Percentiles rank a stretch among this genome's conserved stretches.
phyloP scores from a whole-genome alignment of 2,113 vertebrate genomes.

The Cyprinus carpio region DNA sequence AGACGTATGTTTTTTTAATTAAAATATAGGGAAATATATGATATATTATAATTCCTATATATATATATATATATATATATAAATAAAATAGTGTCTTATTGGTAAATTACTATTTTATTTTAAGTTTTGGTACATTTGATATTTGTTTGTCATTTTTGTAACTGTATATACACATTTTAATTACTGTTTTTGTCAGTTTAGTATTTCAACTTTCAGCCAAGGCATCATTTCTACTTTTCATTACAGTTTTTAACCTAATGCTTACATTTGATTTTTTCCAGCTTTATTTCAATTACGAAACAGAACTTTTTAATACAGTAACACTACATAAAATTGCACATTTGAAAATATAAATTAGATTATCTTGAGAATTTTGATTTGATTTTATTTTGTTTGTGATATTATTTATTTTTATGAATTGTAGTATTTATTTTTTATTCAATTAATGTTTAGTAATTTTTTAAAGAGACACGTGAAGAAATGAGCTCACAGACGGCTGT shows the following conservation, averaged over 20 bases:
- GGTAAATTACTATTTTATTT: not conserved
- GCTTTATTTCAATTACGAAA: not conserved
- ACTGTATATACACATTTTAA: not conserved
- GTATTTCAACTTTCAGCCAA: not conserved
- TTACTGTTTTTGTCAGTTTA: not conserved
- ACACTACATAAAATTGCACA: not conserved
- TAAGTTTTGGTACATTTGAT: not conserved
- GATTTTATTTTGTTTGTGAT: no score
- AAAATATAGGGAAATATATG: no score
- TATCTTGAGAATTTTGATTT: no score
- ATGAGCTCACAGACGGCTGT: constrained; percentile 35
- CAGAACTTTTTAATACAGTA: not conserved
- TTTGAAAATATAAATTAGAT: not conserved
- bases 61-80: no score
- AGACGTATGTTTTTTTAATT: no score
- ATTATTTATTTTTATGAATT: no score
- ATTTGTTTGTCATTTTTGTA: not conserved
- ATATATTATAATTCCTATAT: no score
- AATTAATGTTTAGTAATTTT: no score
- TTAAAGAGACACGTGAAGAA: not conserved
- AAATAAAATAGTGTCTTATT: no score
- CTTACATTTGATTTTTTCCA: not conserved
- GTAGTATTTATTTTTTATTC: no score
- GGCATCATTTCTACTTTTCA: not conserved
- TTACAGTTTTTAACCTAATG: not conserved